These are phyloP conservation scores for Diaphora mendica DNA, from an alignment of 2,888 invertebrate species.

Conservation along the genomic window DNA sequence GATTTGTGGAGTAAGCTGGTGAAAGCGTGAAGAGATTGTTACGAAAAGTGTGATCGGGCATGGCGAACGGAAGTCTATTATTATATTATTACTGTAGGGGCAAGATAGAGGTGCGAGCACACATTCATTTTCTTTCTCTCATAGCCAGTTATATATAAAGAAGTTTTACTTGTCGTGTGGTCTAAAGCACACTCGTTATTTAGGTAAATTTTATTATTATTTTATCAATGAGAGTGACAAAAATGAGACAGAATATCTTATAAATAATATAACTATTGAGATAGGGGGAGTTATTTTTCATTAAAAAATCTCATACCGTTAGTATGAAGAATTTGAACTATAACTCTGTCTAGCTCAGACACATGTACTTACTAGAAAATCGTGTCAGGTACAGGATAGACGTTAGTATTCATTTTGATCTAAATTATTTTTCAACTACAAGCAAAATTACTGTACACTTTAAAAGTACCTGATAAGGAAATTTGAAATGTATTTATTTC, in stretches of 20 bases:
- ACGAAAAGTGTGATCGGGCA: too few relatives aligned
- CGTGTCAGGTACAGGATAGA: neutral
- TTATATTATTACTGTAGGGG: too few relatives aligned
- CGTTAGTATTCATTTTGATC: neutral
- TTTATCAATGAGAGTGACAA: neutral
- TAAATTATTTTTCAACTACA: neutral
- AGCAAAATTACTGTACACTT: too few relatives aligned
- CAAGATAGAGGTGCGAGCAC: too few relatives aligned
- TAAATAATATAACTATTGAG: neutral
- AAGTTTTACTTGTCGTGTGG: too few relatives aligned
- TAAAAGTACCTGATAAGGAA: neutral
- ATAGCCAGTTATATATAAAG: too few relatives aligned
- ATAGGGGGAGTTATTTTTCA: neutral
- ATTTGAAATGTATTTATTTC: conserved; percentile 5
- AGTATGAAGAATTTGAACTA: neutral
- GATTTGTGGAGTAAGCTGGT: too few relatives aligned
- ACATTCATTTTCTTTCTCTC: too few relatives aligned
- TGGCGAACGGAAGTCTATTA: too few relatives aligned
- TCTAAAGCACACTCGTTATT: too few relatives aligned
- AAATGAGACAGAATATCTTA: neutral
- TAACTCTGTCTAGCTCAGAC: neutral
- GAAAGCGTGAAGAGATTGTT: too few relatives aligned
- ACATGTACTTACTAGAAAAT: neutral
- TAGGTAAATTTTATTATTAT: neutral
- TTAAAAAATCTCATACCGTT: neutral